Evolutionary conservation across 2,113 vertebrate genomes (phyloP).

Genomic region (Sterna hirundo): DNA sequence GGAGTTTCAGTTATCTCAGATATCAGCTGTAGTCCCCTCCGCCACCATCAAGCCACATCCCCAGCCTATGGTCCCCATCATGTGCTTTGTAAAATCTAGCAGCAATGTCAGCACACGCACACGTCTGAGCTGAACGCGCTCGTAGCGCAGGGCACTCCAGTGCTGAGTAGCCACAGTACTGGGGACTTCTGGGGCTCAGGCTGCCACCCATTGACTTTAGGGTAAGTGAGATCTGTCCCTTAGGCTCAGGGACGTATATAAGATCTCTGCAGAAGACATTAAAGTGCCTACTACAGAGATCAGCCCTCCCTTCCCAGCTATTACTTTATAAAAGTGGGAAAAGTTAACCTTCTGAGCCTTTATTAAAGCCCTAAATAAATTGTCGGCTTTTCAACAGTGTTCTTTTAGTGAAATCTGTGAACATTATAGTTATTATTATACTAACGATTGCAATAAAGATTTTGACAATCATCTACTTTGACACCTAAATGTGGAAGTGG

Average conservation of each 20-base stretch:
- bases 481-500: not conserved
- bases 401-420: not conserved
- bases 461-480: not conserved
- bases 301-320: not conserved
- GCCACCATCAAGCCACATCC: not conserved
- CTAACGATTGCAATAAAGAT: not conserved
- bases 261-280: not conserved
- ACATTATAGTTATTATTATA: not conserved
- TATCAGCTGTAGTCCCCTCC: not conserved
- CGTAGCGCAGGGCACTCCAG: accelerated
- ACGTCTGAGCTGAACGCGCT: not conserved
- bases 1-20: not conserved
- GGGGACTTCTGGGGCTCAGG: not conserved
- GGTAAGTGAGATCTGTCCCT: not conserved
- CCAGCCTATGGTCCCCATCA: accelerated
- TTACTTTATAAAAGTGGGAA: not conserved
- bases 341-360: not conserved
- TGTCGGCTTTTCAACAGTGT: not conserved
- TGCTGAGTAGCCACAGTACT: not conserved
- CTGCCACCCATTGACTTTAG: not conserved
- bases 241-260: accelerated
- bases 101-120: accelerated
- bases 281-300: not conserved
- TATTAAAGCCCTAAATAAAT: not conserved
- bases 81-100: not conserved